These are phyloP conservation scores for Pocillopora verrucosa DNA, from an alignment of 64 coral and sea anemone species.

Conservation along the genomic window DNA sequence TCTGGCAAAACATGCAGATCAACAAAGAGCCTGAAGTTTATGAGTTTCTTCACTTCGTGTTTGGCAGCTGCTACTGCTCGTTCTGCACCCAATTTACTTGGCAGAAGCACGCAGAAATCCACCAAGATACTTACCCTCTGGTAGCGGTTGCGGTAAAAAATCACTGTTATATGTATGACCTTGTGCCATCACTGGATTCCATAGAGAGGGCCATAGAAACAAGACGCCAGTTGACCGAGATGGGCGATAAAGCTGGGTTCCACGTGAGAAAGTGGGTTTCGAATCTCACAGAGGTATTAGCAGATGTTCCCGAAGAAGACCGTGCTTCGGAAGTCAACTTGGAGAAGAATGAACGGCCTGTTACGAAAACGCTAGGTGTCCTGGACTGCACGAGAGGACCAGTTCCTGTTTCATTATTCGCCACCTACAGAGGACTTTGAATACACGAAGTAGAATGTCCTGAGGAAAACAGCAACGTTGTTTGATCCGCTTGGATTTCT, in stretches of 20 bases:
- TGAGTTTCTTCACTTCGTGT: slow-evolving; percentile 50
- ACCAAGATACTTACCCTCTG: slow-evolving; percentile 31
- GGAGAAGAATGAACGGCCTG: slow-evolving; percentile 29
- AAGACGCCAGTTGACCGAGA: slow-evolving; percentile 39
- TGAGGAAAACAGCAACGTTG: slow-evolving; percentile 55
- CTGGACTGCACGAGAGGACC: slow-evolving; percentile 18
- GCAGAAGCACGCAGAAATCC: slow-evolving; percentile 59
- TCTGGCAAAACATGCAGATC: slow-evolving; percentile 50
- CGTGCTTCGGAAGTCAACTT: slow-evolving; percentile 43
- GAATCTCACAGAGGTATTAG: slow-evolving; percentile 42
- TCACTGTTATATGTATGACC: slow-evolving; percentile 61
- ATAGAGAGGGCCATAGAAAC: slow-evolving; percentile 39
- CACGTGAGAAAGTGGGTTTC: slow-evolving; percentile 78
- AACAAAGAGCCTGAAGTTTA: slow-evolving; percentile 53
- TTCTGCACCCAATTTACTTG: slow-evolving; percentile 75
- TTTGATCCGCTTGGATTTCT: slow-evolving; percentile 65
- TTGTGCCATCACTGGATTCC: slow-evolving; percentile 49
- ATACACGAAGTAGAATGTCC: slow-evolving; percentile 61
- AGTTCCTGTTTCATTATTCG: slow-evolving; percentile 44
- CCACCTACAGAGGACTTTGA: slow-evolving; percentile 36
- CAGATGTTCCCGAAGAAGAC: slow-evolving; percentile 21
- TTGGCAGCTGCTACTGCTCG: slow-evolving; percentile 77
- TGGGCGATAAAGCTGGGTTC: slow-evolving; percentile 47
- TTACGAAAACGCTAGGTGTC: slow-evolving; percentile 31
- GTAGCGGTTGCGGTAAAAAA: slow-evolving; percentile 39